Evolutionary conservation across 2,113 vertebrate genomes (phyloP), one percentile per base, ranked within the genome.

Genomic region (Lepus europaeus): DNA sequence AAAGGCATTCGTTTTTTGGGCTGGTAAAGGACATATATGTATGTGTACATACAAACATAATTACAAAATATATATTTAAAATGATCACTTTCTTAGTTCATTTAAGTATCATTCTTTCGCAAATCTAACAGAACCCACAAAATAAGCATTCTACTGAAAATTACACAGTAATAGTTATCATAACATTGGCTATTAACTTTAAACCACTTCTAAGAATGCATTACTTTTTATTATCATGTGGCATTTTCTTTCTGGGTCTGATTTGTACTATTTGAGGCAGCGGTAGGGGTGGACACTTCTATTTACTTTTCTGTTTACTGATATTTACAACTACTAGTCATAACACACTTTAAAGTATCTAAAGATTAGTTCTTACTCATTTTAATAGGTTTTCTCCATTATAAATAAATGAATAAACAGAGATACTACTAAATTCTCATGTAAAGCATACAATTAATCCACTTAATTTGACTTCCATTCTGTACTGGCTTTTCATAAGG

Each of bases 141-240:
- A 94, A 93, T 74, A 59, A 87, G 68, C 81, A 89, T 80, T 95
- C 45, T 76, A 76, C 7, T 81, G 29, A 89, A 94, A 87, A 78
- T 90, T 49, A 31, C 16, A 93, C 2, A 22, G 29, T 53, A 89
- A 51, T 20, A 92, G 89, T 68, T 94, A 79, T 49, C 83, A n/a
- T 64, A 97, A 90, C 56, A 56, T 70, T 77, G 12, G 23, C 81
- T 51, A 89, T 61, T 92, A 87, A 74, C 81, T 89, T 91, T 90
- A 74, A 91, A 86, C 8, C 17, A 90, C 5, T 79, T 84, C 11
- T 0, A 94, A 81, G 20, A 81, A 78, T 25, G 31, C 64, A 36
- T 79, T 64, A 87, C 81, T 79, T 14, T 86, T 66, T 89, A 77
- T 16, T 31, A 86, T 76, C 27, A 86, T 63, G n/a, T 79, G 13